A percentile compares a stretch with the other conserved stretches of the same genome.
Evolutionary conservation across 2,888 invertebrate genomes (phyloP).

Genomic region (Leptura quadrifasciata): DNA sequence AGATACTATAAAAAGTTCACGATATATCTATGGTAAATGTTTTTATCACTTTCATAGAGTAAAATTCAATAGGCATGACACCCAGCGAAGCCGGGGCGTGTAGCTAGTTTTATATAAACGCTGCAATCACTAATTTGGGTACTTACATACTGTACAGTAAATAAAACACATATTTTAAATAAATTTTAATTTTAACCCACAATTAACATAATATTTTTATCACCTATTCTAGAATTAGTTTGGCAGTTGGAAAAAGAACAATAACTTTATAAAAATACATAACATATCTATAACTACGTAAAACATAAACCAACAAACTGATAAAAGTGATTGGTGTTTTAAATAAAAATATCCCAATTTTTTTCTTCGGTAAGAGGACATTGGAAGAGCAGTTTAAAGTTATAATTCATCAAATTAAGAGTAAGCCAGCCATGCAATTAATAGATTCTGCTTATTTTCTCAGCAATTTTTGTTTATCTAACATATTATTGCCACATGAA

Average conservation of each 20-base stretch:
- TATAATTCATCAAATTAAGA: neutral
- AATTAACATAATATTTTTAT: neutral
- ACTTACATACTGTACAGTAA: neutral
- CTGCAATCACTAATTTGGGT: too few species aligned
- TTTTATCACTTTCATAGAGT: too few species aligned
- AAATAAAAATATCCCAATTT: neutral
- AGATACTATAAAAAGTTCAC: too few species aligned
- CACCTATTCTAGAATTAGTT: constrained; percentile 7
- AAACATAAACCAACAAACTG: constrained; percentile 4
- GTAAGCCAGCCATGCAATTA: neutral
- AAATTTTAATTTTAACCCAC: constrained; percentile 7
- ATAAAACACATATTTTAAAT: neutral
- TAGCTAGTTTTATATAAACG: too few species aligned
- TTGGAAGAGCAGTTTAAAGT: neutral
- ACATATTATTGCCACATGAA: neutral
- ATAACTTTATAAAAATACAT: constrained; percentile 4
- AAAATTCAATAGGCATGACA: too few species aligned
- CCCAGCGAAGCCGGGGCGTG: too few species aligned
- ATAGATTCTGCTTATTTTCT: neutral
- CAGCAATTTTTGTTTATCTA: too few species aligned
- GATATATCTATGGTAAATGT: too few species aligned
- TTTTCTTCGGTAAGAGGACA: neutral
- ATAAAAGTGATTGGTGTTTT: neutral
- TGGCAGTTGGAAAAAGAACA: constrained; percentile 6
- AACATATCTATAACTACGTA: neutral